Percentiles rank a stretch among this genome's conserved stretches.
Conservation (phyloP, 2,888 invertebrate genomes). For the Drosophila paramelanica region DNA sequence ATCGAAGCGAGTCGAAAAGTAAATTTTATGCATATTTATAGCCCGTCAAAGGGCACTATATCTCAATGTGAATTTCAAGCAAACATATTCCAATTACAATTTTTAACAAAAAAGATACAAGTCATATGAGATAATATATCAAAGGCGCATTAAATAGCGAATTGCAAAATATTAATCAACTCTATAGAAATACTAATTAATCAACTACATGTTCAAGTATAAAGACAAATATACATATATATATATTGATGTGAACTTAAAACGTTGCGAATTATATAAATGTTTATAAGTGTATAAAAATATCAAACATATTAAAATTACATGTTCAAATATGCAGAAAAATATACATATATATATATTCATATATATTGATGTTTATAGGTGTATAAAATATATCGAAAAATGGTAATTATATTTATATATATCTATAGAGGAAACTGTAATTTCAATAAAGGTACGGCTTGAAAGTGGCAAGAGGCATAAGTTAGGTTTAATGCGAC, state of each 20-base stretch:
- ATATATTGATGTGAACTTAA: conserved; percentile 74
- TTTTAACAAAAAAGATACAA: conserved; percentile 2
- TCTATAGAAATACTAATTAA: conserved; percentile 33
- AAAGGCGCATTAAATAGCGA: conserved; percentile 27
- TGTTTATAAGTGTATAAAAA: conserved; percentile 73
- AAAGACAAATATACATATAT: conserved; percentile 11
- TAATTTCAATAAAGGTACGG: conserved; percentile 84
- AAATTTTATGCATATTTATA: conserved; percentile 51
- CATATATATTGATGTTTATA: conserved; percentile 46
- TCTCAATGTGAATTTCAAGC: conserved; percentile 62
- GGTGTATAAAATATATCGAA: conserved; percentile 58
- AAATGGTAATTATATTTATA: conserved; percentile 71
- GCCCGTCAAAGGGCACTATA: conserved; percentile 41
- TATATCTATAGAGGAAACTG: conserved; percentile 83
- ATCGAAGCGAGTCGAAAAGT: conserved; percentile 14
- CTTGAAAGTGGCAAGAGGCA: conserved; percentile 27
- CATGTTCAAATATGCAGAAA: conserved; percentile 15
- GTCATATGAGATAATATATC: conserved; percentile 26
- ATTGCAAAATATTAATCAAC: conserved; percentile 27
- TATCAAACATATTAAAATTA: conserved; percentile 20
- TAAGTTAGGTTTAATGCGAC: conserved; percentile 44
- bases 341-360: conserved; percentile 45
- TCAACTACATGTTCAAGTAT: conserved; percentile 14
- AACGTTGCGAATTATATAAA: conserved; percentile 64
- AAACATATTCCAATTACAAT: conserved; percentile 50